Evolutionary conservation across 2,888 invertebrate genomes (phyloP).

Genomic region (Drosophila paramelanica): DNA sequence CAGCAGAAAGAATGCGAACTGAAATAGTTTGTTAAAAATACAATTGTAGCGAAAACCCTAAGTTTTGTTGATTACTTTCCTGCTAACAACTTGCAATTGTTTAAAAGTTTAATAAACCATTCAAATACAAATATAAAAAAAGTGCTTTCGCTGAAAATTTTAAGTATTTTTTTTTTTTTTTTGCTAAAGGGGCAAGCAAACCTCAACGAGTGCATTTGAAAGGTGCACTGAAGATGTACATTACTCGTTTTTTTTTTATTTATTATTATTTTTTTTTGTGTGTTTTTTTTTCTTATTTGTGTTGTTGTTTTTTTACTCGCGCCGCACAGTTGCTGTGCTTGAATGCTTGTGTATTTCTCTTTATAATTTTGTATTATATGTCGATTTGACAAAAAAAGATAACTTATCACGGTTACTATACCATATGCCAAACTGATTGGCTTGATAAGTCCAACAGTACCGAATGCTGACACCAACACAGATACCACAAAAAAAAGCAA

Average conservation of each 20-base stretch:
- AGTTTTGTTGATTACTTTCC: not conserved
- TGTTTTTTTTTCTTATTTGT: not conserved
- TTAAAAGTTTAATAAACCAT: slow-evolving; percentile 6
- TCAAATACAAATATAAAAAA: slow-evolving; percentile 1
- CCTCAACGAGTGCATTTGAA: slow-evolving; percentile 12
- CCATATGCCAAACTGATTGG: slow-evolving; percentile 75
- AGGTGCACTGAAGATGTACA: slow-evolving; percentile 6
- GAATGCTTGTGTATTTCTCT: slow-evolving; percentile 32
- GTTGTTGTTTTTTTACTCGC: slow-evolving; percentile 3
- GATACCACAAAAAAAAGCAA: slow-evolving; percentile 23
- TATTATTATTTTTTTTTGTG: not conserved
- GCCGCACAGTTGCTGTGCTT: slow-evolving; percentile 33
- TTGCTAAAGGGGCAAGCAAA: no score
- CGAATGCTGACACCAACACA: slow-evolving; percentile 27
- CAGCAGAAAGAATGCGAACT: not conserved
- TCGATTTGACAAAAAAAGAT: slow-evolving; percentile 67
- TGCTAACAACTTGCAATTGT: not conserved
- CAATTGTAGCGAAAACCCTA: not conserved
- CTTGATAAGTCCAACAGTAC: slow-evolving; percentile 58
- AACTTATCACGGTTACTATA: slow-evolving; percentile 62
- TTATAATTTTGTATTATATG: slow-evolving; percentile 63
- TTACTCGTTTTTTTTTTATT: slow-evolving; percentile 1
- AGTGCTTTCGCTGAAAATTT: not conserved
- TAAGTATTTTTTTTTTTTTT: no score
- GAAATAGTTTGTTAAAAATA: not conserved